Evolutionary conservation across 2,888 invertebrate genomes (phyloP), one percentile per base, ranked within the genome.

Genomic region (Meloe dianella): DNA sequence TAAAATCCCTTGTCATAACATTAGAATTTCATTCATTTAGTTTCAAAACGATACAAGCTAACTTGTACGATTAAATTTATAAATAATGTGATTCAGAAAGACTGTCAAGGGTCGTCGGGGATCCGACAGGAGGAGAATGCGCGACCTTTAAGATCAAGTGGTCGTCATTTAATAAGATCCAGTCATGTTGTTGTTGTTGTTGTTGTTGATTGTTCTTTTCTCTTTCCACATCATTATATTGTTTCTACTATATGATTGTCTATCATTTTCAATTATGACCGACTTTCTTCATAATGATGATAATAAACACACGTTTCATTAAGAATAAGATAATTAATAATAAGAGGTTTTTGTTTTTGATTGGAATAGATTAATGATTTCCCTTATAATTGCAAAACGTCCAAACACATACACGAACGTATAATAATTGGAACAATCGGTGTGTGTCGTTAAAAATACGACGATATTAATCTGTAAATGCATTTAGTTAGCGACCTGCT

Each of bases 81-180:
- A n/a, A 47, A 47, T 47, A 20, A 47, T 24, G 75, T 79, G 77
- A 79, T 75, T 79, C 78, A 79, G 75, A 72, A 68, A 71, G 76
- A 73, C 77, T 77, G 75, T 51, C 51, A 51, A 68, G 72, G 76
- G 74, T 77, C 77, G 75, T 14, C 38, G 38, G 38, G 14, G 70
- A 68, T 64, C 65, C 66, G 68, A 71, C 75, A 74, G 74, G 71
- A 74, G 74, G 71, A 74, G 76, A 75, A 22, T 22, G 72, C 74
- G 74, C 74, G 80, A 81, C 80, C 79, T 51, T 67, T 69, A 73
- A 73, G 79, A 80, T 81, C 80, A 81, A 81, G 78, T 81, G 78
- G 78, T 73, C 72, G 73, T 79, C 76, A 78, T 80, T 77, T 79
- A 75, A 75, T 65, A 64, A 66, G 61, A 65, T 62, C 64, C 66